Base-by-base conservation (phyloP, 2,797 vertebrate genomes). In the Pitangus sulphuratus region DNA sequence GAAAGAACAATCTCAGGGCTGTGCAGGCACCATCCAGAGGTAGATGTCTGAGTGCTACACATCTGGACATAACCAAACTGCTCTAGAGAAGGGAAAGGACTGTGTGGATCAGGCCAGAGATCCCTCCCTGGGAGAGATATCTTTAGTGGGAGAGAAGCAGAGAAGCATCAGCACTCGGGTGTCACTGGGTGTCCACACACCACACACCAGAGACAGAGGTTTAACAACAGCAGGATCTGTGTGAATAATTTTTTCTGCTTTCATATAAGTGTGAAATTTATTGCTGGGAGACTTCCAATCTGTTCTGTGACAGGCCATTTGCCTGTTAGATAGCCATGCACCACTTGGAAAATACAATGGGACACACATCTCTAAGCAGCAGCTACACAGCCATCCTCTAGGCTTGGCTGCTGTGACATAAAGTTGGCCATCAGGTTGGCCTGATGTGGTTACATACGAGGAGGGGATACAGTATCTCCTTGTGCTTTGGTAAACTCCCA, bases 371-470 rank as follows among this genome's bases (percentile, higher is more conserved):
- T 77, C 37, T 56, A 39, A 69, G 40, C 28, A 64, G 19, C 21
- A 64, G 10, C 8, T 50, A 58, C 62, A 76, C 33, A 75, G 28
- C 31, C 74, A 5, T 53, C 54, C 16, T 48, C 19, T 21, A 17
- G 35, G 20, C 11, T 17, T 50, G 33, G 35, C 47, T 22, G 10
- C 54, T 84, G 16, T 53, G 37, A 53, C 28, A 33, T 18, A 1
- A 5, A 70, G 30, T 0, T 50, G 60, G 16, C 28, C 19, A 39
- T 4, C 33, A 71, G 5, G 24, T 14, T 80, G 39, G 7, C n/a
- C n/a, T 72, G n/a, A n/a, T 0, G 0, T 21, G 44, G 30, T 44
- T 56, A 30, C 60, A 8, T 51, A 18, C 1, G 10, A 74, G 51
- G 22, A 77, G 3, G 15, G 18, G 19, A 56, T 12, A 56, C 8